These are phyloP conservation scores for Acanthiza pusilla DNA, from an alignment of 2,797 vertebrate genomes.

Conservation along the genomic window DNA sequence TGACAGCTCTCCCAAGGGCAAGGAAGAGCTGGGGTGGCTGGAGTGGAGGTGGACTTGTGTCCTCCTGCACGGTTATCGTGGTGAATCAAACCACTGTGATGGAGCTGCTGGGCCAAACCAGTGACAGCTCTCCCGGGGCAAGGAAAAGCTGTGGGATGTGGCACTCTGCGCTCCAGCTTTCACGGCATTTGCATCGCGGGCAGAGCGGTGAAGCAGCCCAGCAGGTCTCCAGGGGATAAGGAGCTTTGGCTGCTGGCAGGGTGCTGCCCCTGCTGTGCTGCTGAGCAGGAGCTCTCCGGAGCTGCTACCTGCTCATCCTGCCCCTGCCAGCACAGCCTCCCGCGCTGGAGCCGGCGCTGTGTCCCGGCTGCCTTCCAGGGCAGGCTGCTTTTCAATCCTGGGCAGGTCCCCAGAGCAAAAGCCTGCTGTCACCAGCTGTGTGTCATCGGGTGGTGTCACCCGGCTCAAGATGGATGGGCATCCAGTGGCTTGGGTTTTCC, in stretches of 20 bases:
- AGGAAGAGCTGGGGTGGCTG: too few relatives aligned
- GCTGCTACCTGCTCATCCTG: background rate
- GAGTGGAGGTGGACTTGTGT: background rate
- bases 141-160: background rate
- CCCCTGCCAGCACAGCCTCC: background rate
- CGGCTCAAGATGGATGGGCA: accelerated
- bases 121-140: background rate
- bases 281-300: background rate
- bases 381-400: background rate
- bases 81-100: background rate
- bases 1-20: background rate
- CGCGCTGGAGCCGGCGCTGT: accelerated
- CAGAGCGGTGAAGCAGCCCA: background rate
- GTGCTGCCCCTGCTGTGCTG: background rate
- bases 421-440: background rate
- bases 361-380: accelerated
- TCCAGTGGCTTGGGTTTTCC: background rate
- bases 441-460: background rate
- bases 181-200: accelerated
- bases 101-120: background rate
- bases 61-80: accelerated
- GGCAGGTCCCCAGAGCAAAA: background rate
- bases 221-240: background rate
- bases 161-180: background rate
- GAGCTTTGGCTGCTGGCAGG: background rate